A percentile compares a stretch with the other conserved stretches of the same genome.
Conservation (phyloP, 2,888 invertebrate species). For the Deilephila porcellus region DNA sequence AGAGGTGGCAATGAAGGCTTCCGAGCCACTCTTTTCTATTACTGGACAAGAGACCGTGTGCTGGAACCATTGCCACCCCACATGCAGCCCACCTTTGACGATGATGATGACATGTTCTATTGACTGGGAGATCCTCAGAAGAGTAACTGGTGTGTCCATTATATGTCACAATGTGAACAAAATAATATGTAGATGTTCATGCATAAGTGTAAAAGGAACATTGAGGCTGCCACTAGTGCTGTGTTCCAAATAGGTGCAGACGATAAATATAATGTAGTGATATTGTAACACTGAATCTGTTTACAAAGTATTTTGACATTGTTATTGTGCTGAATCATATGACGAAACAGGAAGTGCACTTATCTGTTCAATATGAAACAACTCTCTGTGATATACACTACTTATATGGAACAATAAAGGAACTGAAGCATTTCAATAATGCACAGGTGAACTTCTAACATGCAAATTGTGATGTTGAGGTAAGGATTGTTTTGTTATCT, state of each 20-base stretch:
- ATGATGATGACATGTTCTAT: neutral
- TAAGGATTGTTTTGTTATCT: neutral
- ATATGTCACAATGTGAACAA: neutral
- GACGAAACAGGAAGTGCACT: neutral
- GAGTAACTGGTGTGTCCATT: neutral
- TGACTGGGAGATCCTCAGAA: neutral
- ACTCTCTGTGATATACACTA: constrained; percentile 1
- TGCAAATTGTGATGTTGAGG: neutral
- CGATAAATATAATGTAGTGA: neutral
- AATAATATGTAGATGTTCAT: neutral
- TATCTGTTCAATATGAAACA: neutral
- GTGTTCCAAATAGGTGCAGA: neutral
- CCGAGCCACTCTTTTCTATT: constrained; percentile 48
- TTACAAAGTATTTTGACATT: neutral
- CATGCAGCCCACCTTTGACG: neutral
- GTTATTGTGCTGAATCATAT: neutral
- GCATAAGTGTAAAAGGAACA: neutral
- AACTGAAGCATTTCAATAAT: neutral
- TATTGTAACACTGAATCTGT: neutral
- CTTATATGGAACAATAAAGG: neutral
- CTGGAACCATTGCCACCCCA: constrained; percentile 30
- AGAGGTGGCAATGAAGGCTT: constrained; percentile 49
- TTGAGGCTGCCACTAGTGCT: neutral
- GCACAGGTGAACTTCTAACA: neutral
- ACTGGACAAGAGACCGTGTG: constrained; percentile 41